phyloP scores from a whole-genome alignment of 1,140 invertebrate genomes.

The Ridgeia piscesae region DNA sequence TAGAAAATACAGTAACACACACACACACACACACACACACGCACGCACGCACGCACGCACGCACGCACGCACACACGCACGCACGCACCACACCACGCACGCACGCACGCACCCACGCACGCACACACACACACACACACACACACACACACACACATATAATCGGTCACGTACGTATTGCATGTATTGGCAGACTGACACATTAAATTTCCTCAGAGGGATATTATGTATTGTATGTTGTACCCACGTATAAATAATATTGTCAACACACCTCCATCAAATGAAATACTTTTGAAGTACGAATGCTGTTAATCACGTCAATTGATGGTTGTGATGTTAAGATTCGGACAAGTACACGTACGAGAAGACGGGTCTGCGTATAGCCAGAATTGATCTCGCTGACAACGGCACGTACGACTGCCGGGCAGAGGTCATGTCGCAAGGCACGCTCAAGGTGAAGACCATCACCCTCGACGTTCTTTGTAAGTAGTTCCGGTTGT shows the following conservation, averaged over 20 bases:
- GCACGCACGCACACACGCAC: too few relatives aligned
- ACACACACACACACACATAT: too few relatives aligned
- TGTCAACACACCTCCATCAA: not conserved
- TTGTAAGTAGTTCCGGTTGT: slow-evolving; percentile 19
- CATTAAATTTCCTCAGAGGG: too few relatives aligned
- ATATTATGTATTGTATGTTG: too few relatives aligned
- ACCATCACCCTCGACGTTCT: slow-evolving; percentile 26
- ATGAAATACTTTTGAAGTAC: not conserved
- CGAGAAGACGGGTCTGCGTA: slow-evolving; percentile 9
- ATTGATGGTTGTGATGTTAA: not conserved
- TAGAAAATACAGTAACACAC: not conserved
- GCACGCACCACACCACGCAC: too few relatives aligned
- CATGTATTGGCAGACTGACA: too few relatives aligned
- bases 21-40: too few relatives aligned
- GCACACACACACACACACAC: too few relatives aligned
- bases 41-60: too few relatives aligned
- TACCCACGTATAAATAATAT: not conserved
- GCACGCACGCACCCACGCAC: too few relatives aligned
- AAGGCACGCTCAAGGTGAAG: slow-evolving; percentile 26
- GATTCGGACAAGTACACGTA: slow-evolving; percentile 9
- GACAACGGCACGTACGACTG: slow-evolving; percentile 30
- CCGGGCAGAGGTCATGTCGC: slow-evolving; percentile 21
- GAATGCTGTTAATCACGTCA: not conserved
- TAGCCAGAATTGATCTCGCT: not conserved
- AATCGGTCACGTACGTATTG: too few relatives aligned